Evolutionary conservation across 2,113 vertebrate species (phyloP), one percentile per base, ranked within the genome.

Genomic region (Monarcha castaneiventris): DNA sequence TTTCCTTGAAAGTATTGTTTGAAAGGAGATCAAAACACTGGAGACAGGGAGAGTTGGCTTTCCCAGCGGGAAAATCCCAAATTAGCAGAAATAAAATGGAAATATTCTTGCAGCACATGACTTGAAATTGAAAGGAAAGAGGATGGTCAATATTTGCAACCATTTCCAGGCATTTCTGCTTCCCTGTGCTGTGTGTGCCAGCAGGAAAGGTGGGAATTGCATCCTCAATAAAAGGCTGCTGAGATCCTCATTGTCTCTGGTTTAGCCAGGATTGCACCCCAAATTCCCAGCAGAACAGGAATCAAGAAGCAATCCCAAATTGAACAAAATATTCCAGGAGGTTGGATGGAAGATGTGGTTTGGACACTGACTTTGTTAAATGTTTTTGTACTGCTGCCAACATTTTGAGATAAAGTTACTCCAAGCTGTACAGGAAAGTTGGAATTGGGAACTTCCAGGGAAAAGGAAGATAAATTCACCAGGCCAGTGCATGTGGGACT

Each of bases 11-110:
- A 71, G 56, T 55, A 11, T 23, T 79, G 78, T 96, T 68, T 91
- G 91, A 94, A 96, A 84, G 62, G 85, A 21, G 22, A 91, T 74
- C 82, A 77, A 94, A 94, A 71, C 81, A 33, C 13, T 21, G 54
- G 32, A 52, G 58, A 26, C 13, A 8, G 52, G 81, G 62, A 16
- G 44, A 75, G 61, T 29, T 71, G 44, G 35, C 10, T 13, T 66
- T 84, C 63, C 83, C 81, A 23, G 71, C 10, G 72, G 73, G 90
- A 78, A 95, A 88, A 91, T 9, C 44, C 17, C 12, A 7, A 77
- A 90, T 84, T 55, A 86, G 67, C 81, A 52, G 35, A 51, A 90
- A 76, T 20, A 63, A 66, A 82, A 84, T 18, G 43, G 64, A 56
- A 87, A 72, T 56, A 4, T n/a, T 92, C 58, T 43, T 55, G 61